Evolutionary conservation across 2,113 vertebrate species (phyloP).

Genomic region (Peromyscus maniculatus): DNA sequence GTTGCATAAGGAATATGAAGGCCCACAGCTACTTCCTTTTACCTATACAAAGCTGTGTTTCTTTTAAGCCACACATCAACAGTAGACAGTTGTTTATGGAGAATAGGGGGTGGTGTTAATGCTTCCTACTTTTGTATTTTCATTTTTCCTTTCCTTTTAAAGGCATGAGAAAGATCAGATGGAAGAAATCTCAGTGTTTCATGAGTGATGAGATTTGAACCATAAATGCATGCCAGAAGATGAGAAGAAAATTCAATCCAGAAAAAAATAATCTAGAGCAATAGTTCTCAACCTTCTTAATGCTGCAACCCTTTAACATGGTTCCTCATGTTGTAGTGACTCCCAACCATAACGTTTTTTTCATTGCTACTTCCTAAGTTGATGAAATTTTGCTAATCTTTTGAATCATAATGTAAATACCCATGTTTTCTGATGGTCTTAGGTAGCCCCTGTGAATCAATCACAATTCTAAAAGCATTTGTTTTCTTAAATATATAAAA

Average conservation of each 20-base stretch:
- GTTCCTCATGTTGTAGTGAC: too few species aligned
- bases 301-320: too few species aligned
- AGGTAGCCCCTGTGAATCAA: not conserved
- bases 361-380: too few species aligned
- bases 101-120: not conserved
- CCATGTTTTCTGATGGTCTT: not conserved
- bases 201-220: not conserved
- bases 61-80: not conserved
- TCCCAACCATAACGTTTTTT: too few species aligned
- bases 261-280: not conserved
- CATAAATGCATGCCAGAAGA: not conserved
- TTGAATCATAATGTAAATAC: not conserved
- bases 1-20: not conserved
- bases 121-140: not conserved
- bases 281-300: not conserved
- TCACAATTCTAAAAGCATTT: not conserved
- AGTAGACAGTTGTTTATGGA: not conserved
- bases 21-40: not conserved
- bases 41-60: not conserved
- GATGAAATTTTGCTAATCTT: too few species aligned
- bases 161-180: not conserved
- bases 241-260: not conserved
- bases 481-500: conserved; percentile 17
- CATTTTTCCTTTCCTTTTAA: not conserved
- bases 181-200: not conserved